These are phyloP conservation scores for Cyprinodon variegatus DNA, from an alignment of 2,113 vertebrate genomes.

Conservation along the genomic window DNA sequence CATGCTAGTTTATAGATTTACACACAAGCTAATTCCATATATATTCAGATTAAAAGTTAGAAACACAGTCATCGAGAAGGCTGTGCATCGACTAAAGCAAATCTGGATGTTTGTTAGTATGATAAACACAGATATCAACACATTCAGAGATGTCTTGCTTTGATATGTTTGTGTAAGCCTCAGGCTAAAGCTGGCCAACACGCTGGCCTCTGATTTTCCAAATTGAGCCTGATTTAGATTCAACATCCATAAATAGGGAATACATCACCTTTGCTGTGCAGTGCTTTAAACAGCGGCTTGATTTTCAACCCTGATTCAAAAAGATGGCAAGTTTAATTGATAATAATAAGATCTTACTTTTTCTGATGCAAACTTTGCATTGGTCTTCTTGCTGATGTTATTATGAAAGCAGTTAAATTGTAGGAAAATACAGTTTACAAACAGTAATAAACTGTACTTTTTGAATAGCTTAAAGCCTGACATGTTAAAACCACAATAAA, in stretches of 20 bases:
- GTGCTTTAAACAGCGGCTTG: slow-evolving; percentile 46
- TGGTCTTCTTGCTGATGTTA: neutral
- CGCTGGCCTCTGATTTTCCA: slow-evolving; percentile 55
- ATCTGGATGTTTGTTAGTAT: slow-evolving; percentile 25
- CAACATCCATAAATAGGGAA: slow-evolving; percentile 71
- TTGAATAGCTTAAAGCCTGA: slow-evolving; percentile 24
- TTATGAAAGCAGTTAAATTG: neutral
- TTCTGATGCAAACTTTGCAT: neutral
- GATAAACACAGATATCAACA: slow-evolving; percentile 69
- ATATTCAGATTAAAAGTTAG: slow-evolving; percentile 45
- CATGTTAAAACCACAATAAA: slow-evolving; percentile 35
- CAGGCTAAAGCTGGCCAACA: slow-evolving; percentile 65
- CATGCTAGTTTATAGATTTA: slow-evolving; percentile 50
- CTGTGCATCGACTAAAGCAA: slow-evolving; percentile 38
- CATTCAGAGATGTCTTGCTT: slow-evolving; percentile 67
- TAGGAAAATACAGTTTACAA: slow-evolving; percentile 10
- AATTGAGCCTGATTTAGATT: slow-evolving; percentile 67
- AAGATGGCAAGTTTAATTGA: slow-evolving; percentile 27
- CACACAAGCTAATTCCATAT: slow-evolving; percentile 59
- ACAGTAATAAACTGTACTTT: slow-evolving; percentile 22
- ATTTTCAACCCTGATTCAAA: slow-evolving; percentile 52
- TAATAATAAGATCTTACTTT: neutral
- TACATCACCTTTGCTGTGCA: slow-evolving; percentile 69
- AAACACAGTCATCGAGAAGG: slow-evolving; percentile 47
- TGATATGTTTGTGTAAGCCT: slow-evolving; percentile 71